These are phyloP conservation scores for Chirona hameri DNA, from an alignment of 2,888 invertebrate species.

Conservation along the genomic window DNA sequence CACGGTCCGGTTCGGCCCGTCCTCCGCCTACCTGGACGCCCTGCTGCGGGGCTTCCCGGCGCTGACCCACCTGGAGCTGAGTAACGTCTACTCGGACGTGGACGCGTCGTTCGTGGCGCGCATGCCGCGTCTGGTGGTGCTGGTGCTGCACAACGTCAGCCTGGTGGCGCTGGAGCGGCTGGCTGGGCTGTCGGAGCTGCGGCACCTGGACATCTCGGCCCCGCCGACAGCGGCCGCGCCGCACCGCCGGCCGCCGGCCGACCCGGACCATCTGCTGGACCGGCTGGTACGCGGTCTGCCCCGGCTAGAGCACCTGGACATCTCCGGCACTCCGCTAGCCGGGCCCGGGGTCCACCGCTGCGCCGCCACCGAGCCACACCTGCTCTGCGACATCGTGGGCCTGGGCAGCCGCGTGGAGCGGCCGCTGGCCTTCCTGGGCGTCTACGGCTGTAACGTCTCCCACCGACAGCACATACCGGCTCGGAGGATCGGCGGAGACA, in stretches of 20 bases:
- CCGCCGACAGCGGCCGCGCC: slow-evolving; percentile 58
- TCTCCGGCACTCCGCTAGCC: slow-evolving; percentile 93
- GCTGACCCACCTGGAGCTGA: slow-evolving; percentile 67
- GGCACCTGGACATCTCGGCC: slow-evolving; percentile 48
- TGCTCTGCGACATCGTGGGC: slow-evolving; percentile 74
- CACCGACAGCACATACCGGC: slow-evolving; percentile 89
- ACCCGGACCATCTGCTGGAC: slow-evolving; percentile 68
- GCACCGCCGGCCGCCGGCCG: slow-evolving; percentile 56
- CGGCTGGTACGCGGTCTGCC: slow-evolving; percentile 70
- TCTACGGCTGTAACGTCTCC: slow-evolving; percentile 85
- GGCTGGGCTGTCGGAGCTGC: not conserved
- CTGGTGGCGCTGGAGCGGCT: slow-evolving; percentile 23
- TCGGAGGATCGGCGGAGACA: slow-evolving; percentile 46
- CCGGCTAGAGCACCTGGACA: slow-evolving; percentile 76
- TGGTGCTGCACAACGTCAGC: slow-evolving; percentile 74
- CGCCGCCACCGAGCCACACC: not conserved
- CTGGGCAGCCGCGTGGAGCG: slow-evolving; percentile 68
- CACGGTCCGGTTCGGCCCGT: slow-evolving; percentile 37
- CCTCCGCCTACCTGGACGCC: slow-evolving; percentile 49
- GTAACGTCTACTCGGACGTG: slow-evolving; percentile 61
- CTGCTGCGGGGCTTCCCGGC: slow-evolving; percentile 59
- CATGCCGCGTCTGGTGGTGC: slow-evolving; percentile 65
- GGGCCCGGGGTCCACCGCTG: slow-evolving; percentile 50
- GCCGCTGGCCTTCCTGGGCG: slow-evolving; percentile 83
- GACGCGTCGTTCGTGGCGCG: slow-evolving; percentile 63